A percentile compares a stretch with the other conserved stretches of the same genome.
Conservation (phyloP, 1,140 invertebrate species). For the Zaprionus taronus region DNA sequence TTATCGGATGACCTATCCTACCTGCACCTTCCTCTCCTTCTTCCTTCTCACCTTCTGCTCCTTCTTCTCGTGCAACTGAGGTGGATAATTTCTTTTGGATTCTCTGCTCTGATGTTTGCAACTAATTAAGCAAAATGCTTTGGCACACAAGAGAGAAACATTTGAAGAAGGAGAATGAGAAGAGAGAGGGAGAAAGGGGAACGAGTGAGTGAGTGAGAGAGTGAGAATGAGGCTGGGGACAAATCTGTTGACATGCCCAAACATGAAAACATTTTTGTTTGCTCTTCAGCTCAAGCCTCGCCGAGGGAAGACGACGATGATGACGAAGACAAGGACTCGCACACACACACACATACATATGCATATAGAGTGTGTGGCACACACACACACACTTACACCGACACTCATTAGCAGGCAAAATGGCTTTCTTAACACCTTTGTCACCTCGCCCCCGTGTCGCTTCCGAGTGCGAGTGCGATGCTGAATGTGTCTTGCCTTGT, state of each 20-base stretch:
- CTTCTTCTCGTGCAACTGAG: constrained; percentile 1
- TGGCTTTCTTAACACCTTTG: constrained; percentile 82
- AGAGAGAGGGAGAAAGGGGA: not conserved
- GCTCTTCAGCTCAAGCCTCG: constrained; percentile 78
- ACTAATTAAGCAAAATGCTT: constrained; percentile 83
- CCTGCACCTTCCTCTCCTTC: not conserved
- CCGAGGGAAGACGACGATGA: constrained; percentile 43
- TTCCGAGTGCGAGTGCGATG: constrained; percentile 18
- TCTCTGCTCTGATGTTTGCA: constrained; percentile 68
- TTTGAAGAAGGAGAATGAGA: not conserved
- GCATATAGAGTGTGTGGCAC: too few species aligned
- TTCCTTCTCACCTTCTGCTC: not conserved
- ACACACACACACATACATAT: constrained; percentile 40
- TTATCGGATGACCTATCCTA: constrained; percentile 3
- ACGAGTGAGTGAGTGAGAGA: not conserved
- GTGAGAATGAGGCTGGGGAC: constrained; percentile 22
- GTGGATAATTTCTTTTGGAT: constrained; percentile 47
- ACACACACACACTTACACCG: constrained; percentile 44
- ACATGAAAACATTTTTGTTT: constrained; percentile 83
- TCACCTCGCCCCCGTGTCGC: constrained; percentile 36
- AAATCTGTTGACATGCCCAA: constrained; percentile 81
- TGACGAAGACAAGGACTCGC: constrained; percentile 45
- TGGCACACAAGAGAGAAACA: constrained; percentile 49
- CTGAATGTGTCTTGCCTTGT: constrained; percentile 54
- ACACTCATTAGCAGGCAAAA: constrained; percentile 80